Evolutionary conservation across 2,797 vertebrate species (phyloP).

Genomic region (Notamacropus eugenii): DNA sequence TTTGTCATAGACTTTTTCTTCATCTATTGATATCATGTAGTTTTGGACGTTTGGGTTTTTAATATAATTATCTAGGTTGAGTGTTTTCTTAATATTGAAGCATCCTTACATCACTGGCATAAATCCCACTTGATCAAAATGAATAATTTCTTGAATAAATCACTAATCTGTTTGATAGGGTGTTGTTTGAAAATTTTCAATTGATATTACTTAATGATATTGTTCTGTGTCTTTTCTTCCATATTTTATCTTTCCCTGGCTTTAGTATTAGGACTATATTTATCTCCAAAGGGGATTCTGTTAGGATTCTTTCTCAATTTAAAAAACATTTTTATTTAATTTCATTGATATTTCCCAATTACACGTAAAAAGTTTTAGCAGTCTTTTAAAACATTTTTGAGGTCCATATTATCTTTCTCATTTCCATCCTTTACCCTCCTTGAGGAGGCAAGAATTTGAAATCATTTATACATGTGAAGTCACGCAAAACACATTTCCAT

Average conservation of each 20-base stretch:
- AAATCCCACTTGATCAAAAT: neutral
- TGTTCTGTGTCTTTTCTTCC: too few species aligned
- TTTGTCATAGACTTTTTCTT: neutral
- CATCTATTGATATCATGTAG: neutral
- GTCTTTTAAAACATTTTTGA: neutral
- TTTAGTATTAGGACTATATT: neutral
- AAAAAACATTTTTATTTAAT: neutral
- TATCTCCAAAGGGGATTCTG: neutral
- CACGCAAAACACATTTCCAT: neutral
- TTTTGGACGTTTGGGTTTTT: neutral
- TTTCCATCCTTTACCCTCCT: neutral
- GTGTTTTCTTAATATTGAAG: neutral
- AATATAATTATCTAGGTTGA: neutral
- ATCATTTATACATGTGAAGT: neutral
- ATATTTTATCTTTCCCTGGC: too few species aligned
- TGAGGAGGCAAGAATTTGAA: neutral
- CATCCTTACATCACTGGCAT: neutral
- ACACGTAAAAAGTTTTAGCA: neutral
- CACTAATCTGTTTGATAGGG: too few species aligned
- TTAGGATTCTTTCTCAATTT: neutral
- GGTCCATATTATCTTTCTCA: neutral
- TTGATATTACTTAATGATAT: too few species aligned
- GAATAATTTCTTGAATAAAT: neutral
- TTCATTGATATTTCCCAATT: too few species aligned
- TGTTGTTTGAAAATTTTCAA: too few species aligned